These are phyloP conservation scores for Sphaeridia pumilis DNA, from an alignment of 2,888 invertebrate genomes.

Conservation along the genomic window DNA sequence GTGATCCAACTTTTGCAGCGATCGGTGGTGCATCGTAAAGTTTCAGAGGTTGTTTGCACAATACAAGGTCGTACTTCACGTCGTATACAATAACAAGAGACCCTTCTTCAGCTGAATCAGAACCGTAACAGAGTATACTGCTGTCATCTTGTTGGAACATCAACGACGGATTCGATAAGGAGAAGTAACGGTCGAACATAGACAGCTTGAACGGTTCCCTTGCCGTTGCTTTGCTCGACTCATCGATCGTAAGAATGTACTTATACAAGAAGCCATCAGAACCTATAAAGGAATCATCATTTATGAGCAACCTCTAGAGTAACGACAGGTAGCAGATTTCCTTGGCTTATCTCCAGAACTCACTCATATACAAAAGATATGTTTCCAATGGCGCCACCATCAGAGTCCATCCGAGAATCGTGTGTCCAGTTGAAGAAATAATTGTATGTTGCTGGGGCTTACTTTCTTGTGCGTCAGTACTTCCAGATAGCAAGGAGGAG, in stretches of 20 bases:
- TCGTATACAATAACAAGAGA: constrained; percentile 30
- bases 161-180: constrained; percentile 16
- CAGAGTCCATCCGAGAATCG: not conserved
- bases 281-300: constrained; percentile 14
- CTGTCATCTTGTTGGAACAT: constrained; percentile 19
- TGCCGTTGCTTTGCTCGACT: not conserved
- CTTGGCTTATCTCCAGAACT: not conserved
- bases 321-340: not conserved
- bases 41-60: constrained; percentile 29
- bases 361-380: constrained; percentile 7
- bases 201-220: constrained; percentile 9
- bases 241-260: constrained; percentile 6
- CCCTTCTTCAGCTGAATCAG: constrained; percentile 32
- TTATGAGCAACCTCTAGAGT: not conserved
- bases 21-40: constrained; percentile 27
- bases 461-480: not conserved
- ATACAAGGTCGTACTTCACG: constrained; percentile 25
- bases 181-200: constrained; percentile 18
- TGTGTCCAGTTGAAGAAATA: not conserved
- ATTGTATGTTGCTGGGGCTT: not conserved
- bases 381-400: not conserved
- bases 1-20: constrained; percentile 22
- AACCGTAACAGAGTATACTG: constrained; percentile 24
- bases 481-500: not conserved
- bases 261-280: constrained; percentile 28